Evolutionary conservation across 2,113 vertebrate genomes (phyloP).

Genomic region (Odocoileus virginianus): DNA sequence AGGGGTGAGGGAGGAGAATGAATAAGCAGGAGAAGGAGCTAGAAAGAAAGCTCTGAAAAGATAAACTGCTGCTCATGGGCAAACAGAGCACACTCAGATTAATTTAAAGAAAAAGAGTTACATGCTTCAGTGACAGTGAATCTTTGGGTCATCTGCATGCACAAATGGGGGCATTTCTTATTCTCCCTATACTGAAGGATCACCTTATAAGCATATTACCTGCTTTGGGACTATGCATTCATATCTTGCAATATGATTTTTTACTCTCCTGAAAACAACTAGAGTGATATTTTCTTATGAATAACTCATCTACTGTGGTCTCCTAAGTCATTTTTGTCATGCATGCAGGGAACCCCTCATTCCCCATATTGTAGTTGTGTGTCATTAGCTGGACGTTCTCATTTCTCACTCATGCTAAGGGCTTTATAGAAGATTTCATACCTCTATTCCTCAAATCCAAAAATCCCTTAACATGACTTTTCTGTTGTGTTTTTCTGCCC

Average conservation of each 20-base stretch:
- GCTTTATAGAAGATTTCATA: neutral
- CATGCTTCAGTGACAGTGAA: neutral
- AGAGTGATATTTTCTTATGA: neutral
- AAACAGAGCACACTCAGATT: neutral
- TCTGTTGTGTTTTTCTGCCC: neutral
- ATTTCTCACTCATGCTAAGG: neutral
- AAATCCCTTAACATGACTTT: neutral
- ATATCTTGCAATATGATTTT: neutral
- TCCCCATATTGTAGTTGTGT: neutral
- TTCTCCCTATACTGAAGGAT: neutral
- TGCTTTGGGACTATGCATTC: neutral
- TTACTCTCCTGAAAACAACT: conserved; percentile 14
- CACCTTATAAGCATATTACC: neutral
- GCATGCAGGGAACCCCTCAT: neutral
- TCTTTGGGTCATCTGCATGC: neutral
- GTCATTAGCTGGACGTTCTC: neutral
- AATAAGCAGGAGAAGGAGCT: neutral
- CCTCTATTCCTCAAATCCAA: neutral
- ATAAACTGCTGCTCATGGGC: neutral
- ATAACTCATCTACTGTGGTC: neutral
- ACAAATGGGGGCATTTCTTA: neutral
- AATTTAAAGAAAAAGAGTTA: neutral
- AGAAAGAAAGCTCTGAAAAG: neutral
- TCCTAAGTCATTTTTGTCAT: neutral
- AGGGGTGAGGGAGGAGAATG: neutral